Percentiles rank a stretch among this genome's conserved stretches.
These are phyloP conservation scores for Gymnosoma rotundatum DNA, from an alignment of 2,888 invertebrate species.

Conservation along the genomic window DNA sequence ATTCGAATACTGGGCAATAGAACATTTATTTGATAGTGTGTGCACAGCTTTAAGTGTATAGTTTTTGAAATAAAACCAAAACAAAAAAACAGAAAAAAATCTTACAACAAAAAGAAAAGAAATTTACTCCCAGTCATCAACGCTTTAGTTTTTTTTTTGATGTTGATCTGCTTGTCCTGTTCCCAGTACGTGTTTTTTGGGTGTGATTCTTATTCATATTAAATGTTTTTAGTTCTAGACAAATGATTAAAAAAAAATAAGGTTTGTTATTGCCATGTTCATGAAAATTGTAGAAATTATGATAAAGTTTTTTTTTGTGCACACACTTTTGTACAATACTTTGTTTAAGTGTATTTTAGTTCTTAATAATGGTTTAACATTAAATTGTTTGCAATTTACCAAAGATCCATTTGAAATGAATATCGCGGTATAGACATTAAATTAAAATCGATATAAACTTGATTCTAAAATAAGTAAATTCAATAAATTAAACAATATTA, in stretches of 20 bases:
- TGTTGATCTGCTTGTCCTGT: constrained; percentile 14
- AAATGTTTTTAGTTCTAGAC: constrained; percentile 30
- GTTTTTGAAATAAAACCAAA: constrained; percentile 12
- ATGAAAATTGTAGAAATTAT: constrained; percentile 33
- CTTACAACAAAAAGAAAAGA: neutral
- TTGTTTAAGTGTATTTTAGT: neutral
- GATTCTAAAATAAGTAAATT: too few species aligned
- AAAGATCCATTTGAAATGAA: neutral
- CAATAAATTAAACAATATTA: too few species aligned
- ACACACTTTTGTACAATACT: neutral
- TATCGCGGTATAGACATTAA: too few species aligned
- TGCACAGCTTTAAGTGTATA: constrained; percentile 1
- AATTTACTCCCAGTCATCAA: constrained; percentile 33
- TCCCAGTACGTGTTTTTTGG: neutral
- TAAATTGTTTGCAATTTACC: constrained; percentile 24
- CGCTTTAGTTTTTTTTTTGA: neutral
- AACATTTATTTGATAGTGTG: neutral
- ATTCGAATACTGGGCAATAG: constrained; percentile 4
- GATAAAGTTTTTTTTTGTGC: neutral
- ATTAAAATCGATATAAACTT: too few species aligned
- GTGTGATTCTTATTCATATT: constrained; percentile 5
- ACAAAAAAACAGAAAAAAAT: neutral
- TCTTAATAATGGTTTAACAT: neutral
- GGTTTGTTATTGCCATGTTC: constrained; percentile 32
- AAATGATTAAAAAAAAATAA: constrained; percentile 52